These are phyloP conservation scores for Actinia tenebrosa DNA, from an alignment of 64 coral and sea anemone genomes.

Conservation along the genomic window DNA sequence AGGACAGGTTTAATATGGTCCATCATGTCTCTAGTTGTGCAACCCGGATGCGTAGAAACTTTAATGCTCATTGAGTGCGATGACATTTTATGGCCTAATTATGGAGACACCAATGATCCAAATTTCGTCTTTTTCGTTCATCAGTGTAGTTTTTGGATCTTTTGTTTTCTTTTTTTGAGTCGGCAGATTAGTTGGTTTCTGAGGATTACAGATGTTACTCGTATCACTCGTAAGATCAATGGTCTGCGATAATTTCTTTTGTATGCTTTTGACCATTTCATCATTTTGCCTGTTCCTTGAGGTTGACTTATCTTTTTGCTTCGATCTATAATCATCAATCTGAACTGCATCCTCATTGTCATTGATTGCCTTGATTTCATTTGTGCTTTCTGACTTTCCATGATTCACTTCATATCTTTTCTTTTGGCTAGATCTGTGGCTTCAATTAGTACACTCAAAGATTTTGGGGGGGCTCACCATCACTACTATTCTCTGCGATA, in stretches of 20 bases:
- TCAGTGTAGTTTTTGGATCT: neutral
- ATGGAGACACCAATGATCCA: slow-evolving; percentile 25
- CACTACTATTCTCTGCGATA: too few relatives aligned
- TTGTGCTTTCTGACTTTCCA: too few relatives aligned
- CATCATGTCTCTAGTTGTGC: slow-evolving; percentile 33
- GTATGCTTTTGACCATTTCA: too few relatives aligned
- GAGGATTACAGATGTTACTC: neutral
- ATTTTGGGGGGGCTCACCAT: too few relatives aligned
- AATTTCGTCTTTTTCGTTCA: slow-evolving; percentile 17
- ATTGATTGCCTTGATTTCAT: too few relatives aligned
- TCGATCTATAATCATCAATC: too few relatives aligned
- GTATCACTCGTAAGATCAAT: neutral
- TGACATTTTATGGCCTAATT: slow-evolving; percentile 28
- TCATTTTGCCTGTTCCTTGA: too few relatives aligned
- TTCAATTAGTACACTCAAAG: too few relatives aligned
- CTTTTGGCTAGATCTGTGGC: too few relatives aligned
- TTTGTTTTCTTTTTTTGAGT: neutral
- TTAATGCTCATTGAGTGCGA: neutral
- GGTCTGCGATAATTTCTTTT: neutral
- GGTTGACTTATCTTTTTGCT: too few relatives aligned
- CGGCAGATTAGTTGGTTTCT: neutral
- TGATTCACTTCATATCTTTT: too few relatives aligned
- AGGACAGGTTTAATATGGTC: slow-evolving; percentile 25
- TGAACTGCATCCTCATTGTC: too few relatives aligned
- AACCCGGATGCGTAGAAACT: slow-evolving; percentile 21